Conservation (phyloP, 2,888 invertebrate species). For the Drosophila leonis region DNA sequence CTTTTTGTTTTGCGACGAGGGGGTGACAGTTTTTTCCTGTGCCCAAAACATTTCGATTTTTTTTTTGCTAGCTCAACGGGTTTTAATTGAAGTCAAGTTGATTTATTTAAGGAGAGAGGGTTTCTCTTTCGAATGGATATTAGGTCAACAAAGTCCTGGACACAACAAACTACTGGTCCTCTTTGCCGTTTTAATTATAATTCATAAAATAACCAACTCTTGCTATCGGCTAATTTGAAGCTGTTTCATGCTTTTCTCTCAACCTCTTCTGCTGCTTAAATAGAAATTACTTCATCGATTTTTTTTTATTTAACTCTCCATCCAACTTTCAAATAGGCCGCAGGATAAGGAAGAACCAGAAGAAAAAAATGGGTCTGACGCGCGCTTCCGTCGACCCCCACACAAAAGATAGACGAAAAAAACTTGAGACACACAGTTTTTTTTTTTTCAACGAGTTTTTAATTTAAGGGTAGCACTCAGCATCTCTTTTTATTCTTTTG, state of each 20-base stretch:
- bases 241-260: conserved; percentile 13
- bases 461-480: conserved; percentile 74
- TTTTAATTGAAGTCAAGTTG: conserved; percentile 73
- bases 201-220: conserved; percentile 26
- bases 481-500: conserved; percentile 37
- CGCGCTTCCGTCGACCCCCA: conserved; percentile 59
- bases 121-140: conserved; percentile 1
- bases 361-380: conserved; percentile 58
- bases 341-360: conserved; percentile 39
- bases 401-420: conserved; percentile 57
- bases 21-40: conserved; percentile 49
- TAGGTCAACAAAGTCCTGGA: neutral
- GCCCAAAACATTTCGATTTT: conserved; percentile 26
- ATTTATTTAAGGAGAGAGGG: conserved; percentile 11
- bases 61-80: conserved; percentile 52
- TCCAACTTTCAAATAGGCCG: conserved; percentile 67
- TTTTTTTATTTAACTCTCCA: conserved; percentile 40
- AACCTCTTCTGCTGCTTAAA: conserved; percentile 55
- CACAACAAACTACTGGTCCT: neutral
- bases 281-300: conserved; percentile 76
- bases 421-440: conserved; percentile 60
- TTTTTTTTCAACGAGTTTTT: conserved; percentile 66
- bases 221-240: conserved; percentile 51
- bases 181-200: conserved; percentile 3
- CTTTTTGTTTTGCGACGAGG: conserved; percentile 7